phyloP scores from a whole-genome alignment of 2,888 invertebrate genomes.

The Ditylenchus weischeri region DNA sequence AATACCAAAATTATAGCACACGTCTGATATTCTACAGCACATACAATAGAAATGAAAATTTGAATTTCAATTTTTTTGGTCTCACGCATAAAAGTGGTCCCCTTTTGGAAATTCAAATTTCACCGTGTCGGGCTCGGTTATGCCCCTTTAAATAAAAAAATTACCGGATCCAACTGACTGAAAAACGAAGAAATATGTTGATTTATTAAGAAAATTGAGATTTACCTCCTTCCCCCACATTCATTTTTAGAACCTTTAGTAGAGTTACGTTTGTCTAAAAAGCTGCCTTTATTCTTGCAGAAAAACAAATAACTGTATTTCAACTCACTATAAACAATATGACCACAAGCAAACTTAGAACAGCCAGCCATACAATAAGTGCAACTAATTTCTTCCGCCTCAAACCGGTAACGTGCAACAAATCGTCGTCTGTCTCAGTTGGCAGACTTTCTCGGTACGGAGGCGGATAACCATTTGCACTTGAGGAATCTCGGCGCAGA shows the following conservation, averaged over 20 bases:
- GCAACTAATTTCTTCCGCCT: constrained; percentile 31
- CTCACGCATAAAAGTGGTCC: too few relatives aligned
- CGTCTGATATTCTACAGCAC: too few relatives aligned
- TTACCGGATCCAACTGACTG: constrained; percentile 39
- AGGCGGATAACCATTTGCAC: constrained; percentile 10
- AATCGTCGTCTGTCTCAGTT: constrained; percentile 3
- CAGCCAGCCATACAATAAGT: constrained; percentile 34
- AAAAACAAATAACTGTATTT: neutral
- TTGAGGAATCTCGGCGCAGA: neutral
- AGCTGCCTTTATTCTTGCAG: neutral
- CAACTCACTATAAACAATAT: constrained; percentile 23
- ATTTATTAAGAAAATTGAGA: neutral
- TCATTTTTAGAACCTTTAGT: constrained; percentile 47
- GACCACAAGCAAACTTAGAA: constrained; percentile 43
- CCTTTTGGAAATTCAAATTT: too few relatives aligned
- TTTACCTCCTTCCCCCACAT: constrained; percentile 37
- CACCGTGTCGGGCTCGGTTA: too few relatives aligned
- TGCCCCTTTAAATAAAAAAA: too few relatives aligned
- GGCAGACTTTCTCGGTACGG: constrained; percentile 3
- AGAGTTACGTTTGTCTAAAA: constrained; percentile 49
- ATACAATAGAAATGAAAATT: too few relatives aligned
- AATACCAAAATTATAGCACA: too few relatives aligned
- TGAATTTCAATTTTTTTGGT: too few relatives aligned
- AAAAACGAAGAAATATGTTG: neutral
- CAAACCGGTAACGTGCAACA: constrained; percentile 34